Evolutionary conservation across 2,888 invertebrate species (phyloP).

Genomic region (Plebejus anna): DNA sequence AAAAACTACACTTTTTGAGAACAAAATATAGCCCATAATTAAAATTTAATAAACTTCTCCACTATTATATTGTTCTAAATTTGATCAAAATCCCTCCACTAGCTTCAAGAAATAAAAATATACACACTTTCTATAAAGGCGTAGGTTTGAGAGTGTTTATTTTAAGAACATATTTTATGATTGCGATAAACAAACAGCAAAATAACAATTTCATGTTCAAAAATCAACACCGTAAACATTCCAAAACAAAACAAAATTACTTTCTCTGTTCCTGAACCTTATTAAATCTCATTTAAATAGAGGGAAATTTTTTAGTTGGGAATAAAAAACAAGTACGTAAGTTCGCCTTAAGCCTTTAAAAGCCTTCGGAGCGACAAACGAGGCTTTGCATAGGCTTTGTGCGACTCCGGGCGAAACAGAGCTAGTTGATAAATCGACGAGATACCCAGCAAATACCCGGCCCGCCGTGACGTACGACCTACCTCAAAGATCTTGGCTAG

Average conservation of each 20-base stretch:
- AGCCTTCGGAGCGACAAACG: slow-evolving; percentile 36
- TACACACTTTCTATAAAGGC: too few relatives aligned
- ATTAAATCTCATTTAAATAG: slow-evolving; percentile 17
- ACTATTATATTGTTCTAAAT: too few relatives aligned
- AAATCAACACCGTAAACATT: background rate
- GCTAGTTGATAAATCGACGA: slow-evolving; percentile 34
- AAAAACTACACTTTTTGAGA: too few relatives aligned
- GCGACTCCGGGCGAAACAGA: slow-evolving; percentile 31
- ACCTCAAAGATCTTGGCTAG: background rate
- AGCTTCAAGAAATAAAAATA: too few relatives aligned
- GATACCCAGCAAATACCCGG: slow-evolving; percentile 33
- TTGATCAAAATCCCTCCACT: too few relatives aligned
- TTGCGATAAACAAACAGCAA: background rate
- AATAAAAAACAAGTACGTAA: slow-evolving; percentile 36
- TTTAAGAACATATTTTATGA: background rate
- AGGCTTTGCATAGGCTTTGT: slow-evolving; percentile 38
- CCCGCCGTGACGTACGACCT: background rate
- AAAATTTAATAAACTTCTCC: too few relatives aligned
- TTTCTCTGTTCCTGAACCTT: background rate
- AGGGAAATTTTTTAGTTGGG: slow-evolving; percentile 40
- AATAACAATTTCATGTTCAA: background rate
- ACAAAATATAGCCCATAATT: too few relatives aligned
- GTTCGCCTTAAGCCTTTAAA: slow-evolving; percentile 37
- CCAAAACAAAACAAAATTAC: background rate
- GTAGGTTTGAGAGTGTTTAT: too few relatives aligned